These are phyloP conservation scores for Antennarius striatus DNA, from an alignment of 2,113 vertebrate species.

Conservation along the genomic window DNA sequence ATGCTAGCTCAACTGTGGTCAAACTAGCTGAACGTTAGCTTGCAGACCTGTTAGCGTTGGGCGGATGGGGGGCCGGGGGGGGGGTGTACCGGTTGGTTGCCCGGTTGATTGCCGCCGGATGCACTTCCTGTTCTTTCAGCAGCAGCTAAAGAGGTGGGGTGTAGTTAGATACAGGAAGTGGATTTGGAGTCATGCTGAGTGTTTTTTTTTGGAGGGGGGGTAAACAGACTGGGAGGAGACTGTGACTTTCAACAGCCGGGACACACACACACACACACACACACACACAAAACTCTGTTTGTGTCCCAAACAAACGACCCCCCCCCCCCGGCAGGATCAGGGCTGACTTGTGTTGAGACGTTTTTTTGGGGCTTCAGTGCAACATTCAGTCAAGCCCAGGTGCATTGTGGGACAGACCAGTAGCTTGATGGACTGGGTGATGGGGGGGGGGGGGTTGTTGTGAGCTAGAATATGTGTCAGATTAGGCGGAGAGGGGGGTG, in stretches of 20 bases:
- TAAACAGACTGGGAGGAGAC: slow-evolving; percentile 36
- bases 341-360: slow-evolving; percentile 16
- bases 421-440: background rate
- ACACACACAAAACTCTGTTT: background rate
- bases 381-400: background rate
- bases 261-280: too few relatives aligned
- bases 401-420: too few relatives aligned
- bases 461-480: background rate
- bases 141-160: background rate
- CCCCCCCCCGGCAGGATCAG: slow-evolving; percentile 19
- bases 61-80: background rate
- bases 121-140: slow-evolving; percentile 36
- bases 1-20: too few relatives aligned
- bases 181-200: slow-evolving; percentile 13
- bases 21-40: too few relatives aligned
- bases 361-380: background rate
- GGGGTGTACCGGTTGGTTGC: background rate
- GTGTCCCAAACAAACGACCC: slow-evolving; percentile 30
- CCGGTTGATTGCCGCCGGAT: slow-evolving; percentile 22
- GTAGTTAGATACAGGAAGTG: slow-evolving; percentile 47
- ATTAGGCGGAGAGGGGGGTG: too few relatives aligned
- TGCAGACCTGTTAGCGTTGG: background rate
- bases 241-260: slow-evolving; percentile 35
- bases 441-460: background rate
- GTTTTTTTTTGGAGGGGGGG: slow-evolving; percentile 10